Conservation (phyloP, 2,113 vertebrate genomes). For the Paradoxurus hermaphroditus region DNA sequence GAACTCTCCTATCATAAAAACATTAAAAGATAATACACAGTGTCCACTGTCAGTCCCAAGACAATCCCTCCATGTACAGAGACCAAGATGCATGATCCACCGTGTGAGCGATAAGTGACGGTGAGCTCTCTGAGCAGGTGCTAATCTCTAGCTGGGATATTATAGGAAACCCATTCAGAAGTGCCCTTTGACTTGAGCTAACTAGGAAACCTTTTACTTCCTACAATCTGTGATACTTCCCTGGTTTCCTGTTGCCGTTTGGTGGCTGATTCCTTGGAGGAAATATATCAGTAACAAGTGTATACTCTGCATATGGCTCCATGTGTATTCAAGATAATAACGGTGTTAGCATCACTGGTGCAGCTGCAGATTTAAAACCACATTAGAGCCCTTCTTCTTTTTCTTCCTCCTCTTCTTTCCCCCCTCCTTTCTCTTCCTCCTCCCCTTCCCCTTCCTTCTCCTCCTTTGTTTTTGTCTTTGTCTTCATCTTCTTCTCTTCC, state of each 20-base stretch:
- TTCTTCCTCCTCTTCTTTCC: background rate
- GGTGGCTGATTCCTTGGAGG: background rate
- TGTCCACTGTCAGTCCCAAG: background rate
- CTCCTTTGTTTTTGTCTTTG: too few relatives aligned
- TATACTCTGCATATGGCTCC: background rate
- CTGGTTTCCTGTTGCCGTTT: background rate
- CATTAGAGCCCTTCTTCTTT: background rate
- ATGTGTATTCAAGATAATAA: background rate
- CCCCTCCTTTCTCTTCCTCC: too few relatives aligned
- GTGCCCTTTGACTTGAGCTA: background rate
- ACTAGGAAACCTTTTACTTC: background rate
- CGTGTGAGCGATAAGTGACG: background rate
- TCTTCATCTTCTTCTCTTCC: too few relatives aligned
- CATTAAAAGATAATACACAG: background rate
- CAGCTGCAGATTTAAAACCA: background rate
- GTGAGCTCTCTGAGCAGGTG: background rate
- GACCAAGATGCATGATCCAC: too few relatives aligned
- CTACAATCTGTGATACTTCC: background rate
- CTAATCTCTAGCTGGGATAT: background rate
- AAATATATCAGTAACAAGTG: background rate
- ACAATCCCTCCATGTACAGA: background rate
- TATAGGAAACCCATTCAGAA: background rate
- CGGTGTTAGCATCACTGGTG: rapidly evolving
- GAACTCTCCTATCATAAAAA: background rate
- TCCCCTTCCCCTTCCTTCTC: too few relatives aligned